Conservation (phyloP, 2,113 vertebrate genomes). For the Deroptyus accipitrinus region DNA sequence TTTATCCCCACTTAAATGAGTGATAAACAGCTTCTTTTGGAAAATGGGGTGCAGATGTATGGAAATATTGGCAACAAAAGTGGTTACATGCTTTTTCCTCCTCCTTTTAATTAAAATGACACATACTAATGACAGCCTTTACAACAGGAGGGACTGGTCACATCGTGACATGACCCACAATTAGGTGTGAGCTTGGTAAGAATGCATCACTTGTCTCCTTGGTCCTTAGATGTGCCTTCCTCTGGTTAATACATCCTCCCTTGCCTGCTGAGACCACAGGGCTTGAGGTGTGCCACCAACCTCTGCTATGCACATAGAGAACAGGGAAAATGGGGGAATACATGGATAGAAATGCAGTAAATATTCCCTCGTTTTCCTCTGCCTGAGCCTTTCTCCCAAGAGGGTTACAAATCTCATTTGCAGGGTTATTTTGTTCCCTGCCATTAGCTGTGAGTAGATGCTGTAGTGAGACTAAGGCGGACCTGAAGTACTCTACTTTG, state of each 20-base stretch:
- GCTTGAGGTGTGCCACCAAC: background rate
- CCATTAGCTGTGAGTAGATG: background rate
- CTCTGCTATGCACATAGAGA: background rate
- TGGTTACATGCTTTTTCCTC: background rate
- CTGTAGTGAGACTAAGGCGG: background rate
- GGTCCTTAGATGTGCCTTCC: slow-evolving; percentile 21
- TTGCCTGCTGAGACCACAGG: background rate
- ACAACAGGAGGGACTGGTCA: background rate
- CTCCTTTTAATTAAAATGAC: slow-evolving; percentile 8
- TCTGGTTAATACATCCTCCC: background rate
- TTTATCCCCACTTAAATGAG: background rate
- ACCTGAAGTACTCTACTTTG: background rate
- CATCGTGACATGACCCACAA: background rate
- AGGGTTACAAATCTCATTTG: background rate
- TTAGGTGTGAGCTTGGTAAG: background rate
- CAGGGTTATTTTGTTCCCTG: background rate
- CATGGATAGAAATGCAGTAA: background rate
- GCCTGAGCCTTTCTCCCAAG: background rate
- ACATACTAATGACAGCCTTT: background rate
- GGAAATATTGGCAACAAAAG: background rate
- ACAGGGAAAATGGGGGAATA: background rate
- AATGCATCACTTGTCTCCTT: background rate
- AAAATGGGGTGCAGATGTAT: background rate
- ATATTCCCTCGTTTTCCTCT: background rate
- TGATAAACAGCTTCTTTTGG: background rate